Evolutionary conservation across 1,140 invertebrate species (phyloP).

Genomic region (Anagrus nilaparvatae): DNA sequence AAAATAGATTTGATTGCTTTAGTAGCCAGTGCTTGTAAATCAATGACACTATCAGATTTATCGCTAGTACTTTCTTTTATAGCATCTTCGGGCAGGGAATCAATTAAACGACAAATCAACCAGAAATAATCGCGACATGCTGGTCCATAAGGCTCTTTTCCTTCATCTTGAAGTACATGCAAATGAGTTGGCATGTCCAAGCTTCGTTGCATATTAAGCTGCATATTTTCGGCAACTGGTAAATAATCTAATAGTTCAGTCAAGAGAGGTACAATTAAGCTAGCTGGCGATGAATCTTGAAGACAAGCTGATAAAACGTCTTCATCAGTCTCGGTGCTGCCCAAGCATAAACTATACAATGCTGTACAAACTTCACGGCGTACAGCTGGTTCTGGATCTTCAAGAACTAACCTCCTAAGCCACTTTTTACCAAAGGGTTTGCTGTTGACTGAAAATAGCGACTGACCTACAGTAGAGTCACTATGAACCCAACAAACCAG

Average conservation of each 20-base stretch:
- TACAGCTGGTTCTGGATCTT: slow-evolving; percentile 77
- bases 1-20: slow-evolving; percentile 65
- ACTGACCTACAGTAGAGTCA: slow-evolving; percentile 51
- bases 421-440: slow-evolving; percentile 54
- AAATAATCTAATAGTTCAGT: slow-evolving; percentile 70
- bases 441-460: slow-evolving; percentile 50
- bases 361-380: slow-evolving; percentile 81
- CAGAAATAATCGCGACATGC: slow-evolving; percentile 92
- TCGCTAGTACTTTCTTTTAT: slow-evolving; percentile 56
- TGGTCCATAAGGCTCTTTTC: slow-evolving; percentile 85
- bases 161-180: slow-evolving; percentile 58
- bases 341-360: slow-evolving; percentile 75
- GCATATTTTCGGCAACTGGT: slow-evolving; percentile 73
- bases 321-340: slow-evolving; percentile 49
- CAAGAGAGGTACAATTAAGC: slow-evolving; percentile 66
- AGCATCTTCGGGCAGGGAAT: slow-evolving; percentile 69
- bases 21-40: slow-evolving; percentile 66
- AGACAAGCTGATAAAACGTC: slow-evolving; percentile 42
- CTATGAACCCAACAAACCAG: slow-evolving; percentile 77
- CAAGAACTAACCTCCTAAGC: slow-evolving; percentile 66
- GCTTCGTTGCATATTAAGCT: slow-evolving; percentile 40
- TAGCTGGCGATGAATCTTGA: slow-evolving; percentile 20
- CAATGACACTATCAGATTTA: slow-evolving; percentile 46
- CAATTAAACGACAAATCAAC: slow-evolving; percentile 78
- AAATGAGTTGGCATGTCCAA: slow-evolving; percentile 37